Percentiles rank a stretch among this genome's conserved stretches.
phyloP scores from a whole-genome alignment of 2,113 vertebrate species.

The Chlorocebus sabaeus region DNA sequence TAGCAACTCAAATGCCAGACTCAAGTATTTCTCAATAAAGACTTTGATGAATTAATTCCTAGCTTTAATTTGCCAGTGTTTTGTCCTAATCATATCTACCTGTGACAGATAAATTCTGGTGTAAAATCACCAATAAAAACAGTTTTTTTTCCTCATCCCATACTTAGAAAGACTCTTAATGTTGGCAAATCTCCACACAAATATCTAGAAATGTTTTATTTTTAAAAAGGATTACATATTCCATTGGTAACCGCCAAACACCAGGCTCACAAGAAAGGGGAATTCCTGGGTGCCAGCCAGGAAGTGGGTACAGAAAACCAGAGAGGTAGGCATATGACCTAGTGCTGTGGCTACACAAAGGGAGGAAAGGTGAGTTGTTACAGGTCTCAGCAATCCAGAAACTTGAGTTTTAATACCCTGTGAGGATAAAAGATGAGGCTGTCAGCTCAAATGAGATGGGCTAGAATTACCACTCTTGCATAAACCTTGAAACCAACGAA shows the following conservation, averaged over 20 bases:
- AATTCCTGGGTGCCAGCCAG: neutral
- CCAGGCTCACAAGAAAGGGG: neutral
- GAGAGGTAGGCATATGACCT: accelerated
- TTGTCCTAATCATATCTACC: neutral
- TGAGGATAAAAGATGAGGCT: neutral
- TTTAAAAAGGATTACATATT: neutral
- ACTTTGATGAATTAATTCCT: neutral
- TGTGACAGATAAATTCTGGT: neutral
- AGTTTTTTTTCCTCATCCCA: neutral
- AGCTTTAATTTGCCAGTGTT: neutral
- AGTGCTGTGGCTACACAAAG: neutral
- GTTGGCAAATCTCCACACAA: neutral
- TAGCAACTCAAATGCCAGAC: neutral
- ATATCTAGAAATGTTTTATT: neutral
- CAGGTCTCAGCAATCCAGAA: neutral
- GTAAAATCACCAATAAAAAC: neutral
- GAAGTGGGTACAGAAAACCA: neutral
- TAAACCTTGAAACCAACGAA: neutral
- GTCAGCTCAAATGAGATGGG: neutral
- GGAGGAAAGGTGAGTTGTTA: too few relatives aligned
- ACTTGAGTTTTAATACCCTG: too few relatives aligned
- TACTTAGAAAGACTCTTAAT: neutral
- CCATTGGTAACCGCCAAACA: neutral
- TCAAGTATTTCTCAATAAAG: neutral
- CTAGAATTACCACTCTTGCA: neutral